Conservation (phyloP, 2,888 invertebrate genomes). For the Rhagonycha lutea region DNA sequence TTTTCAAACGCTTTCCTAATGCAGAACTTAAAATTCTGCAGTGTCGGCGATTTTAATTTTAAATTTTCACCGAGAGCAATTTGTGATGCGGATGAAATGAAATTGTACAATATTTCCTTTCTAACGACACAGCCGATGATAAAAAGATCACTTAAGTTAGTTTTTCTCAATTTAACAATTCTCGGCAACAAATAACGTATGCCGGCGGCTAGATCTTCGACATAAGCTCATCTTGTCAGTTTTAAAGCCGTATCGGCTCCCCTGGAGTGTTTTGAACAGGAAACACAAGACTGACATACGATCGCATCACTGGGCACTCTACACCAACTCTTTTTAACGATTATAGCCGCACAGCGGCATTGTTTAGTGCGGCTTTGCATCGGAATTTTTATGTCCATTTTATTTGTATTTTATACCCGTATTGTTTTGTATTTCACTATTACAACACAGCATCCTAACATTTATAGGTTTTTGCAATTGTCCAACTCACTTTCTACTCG, state of each 20-base stretch:
- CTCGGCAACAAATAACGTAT: constrained; percentile 25
- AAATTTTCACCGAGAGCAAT: not conserved
- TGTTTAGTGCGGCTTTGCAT: constrained; percentile 37
- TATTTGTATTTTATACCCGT: constrained; percentile 36
- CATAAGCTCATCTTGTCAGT: constrained; percentile 30
- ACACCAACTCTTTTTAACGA: constrained; percentile 40
- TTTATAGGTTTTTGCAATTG: constrained; percentile 31
- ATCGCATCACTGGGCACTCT: constrained; percentile 42
- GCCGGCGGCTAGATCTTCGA: constrained; percentile 27
- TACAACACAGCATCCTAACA: constrained; percentile 21
- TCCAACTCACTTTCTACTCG: not conserved
- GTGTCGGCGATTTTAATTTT: not conserved
- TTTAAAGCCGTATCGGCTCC: constrained; percentile 33
- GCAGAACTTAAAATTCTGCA: not conserved
- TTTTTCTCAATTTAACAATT: constrained; percentile 15
- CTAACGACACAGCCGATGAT: not conserved
- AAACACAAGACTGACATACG: constrained; percentile 44
- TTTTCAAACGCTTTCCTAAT: not conserved
- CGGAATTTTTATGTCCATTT: constrained; percentile 41
- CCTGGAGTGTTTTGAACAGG: constrained; percentile 41
- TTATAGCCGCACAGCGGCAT: constrained; percentile 42
- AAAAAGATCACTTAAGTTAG: constrained; percentile 5
- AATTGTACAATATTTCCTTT: not conserved
- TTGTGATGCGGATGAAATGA: not conserved
- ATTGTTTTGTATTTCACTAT: constrained; percentile 34